Conservation (phyloP, 2,888 invertebrate genomes). For the Mesorhabditis spiculigera region DNA sequence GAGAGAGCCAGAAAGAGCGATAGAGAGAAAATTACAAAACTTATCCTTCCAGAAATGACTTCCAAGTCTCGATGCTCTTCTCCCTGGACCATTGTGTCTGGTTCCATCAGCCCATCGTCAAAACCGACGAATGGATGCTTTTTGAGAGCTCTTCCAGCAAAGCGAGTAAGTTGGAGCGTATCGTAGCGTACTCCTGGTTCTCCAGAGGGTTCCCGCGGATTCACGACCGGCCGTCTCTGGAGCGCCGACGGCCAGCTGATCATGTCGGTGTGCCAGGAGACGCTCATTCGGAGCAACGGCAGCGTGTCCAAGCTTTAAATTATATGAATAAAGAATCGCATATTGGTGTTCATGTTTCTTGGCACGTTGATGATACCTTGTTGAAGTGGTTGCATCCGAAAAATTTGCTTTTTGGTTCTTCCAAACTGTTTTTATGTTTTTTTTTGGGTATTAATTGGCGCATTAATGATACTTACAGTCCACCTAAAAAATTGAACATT, state of each 20-base stretch:
- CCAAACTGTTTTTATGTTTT: too few species aligned
- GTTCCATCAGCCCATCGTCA: constrained; percentile 40
- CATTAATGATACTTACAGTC: too few species aligned
- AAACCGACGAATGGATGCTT: constrained; percentile 52
- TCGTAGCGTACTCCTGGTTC: constrained; percentile 2
- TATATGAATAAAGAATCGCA: too few species aligned
- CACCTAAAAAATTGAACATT: too few species aligned
- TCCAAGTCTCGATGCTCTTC: constrained; percentile 48
- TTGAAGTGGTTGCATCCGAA: too few species aligned
- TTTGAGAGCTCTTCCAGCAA: constrained; percentile 41
- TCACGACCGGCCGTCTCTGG: constrained; percentile 44
- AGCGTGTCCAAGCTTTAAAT: constrained; percentile 16
- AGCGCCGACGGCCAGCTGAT: constrained; percentile 45
- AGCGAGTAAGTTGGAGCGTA: constrained; percentile 26
- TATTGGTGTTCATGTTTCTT: too few species aligned
- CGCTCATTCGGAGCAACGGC: constrained; percentile 38
- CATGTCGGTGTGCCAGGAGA: constrained; percentile 46
- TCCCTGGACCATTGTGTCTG: constrained; percentile 50
- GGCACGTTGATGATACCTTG: too few species aligned
- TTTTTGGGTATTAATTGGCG: too few species aligned
- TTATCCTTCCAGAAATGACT: constrained; percentile 28
- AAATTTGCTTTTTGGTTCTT: too few species aligned
- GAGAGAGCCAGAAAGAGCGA: neutral
- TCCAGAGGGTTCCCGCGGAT: constrained; percentile 39
- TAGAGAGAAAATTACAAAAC: neutral